Evolutionary conservation across 2,888 invertebrate species (phyloP), one percentile per base, ranked within the genome.

Genomic region (Drosophila quasianomalipes): DNA sequence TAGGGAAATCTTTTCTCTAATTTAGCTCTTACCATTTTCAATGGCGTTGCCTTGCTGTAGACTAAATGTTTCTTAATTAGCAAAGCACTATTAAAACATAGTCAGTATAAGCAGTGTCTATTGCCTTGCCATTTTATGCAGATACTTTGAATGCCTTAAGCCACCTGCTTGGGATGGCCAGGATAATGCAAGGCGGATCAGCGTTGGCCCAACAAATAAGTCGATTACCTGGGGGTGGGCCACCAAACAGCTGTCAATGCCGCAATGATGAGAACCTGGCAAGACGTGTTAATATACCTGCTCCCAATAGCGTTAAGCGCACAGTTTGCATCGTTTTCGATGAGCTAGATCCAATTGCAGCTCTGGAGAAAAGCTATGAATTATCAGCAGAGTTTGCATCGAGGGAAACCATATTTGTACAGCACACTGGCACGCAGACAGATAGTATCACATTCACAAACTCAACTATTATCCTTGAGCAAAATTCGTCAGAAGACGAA

Each of bases 1-100:
- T 1, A 26, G 12, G 9, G 26, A 31, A 3, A 5, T 26, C 19
- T 28, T 33, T n/a, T n/a, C 19, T 3, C 0, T 5, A 14, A 14
- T 1, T 2, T 22, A n/a, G 0, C 10, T 74, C 86, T 83, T 52
- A 85, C 87, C 87, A 89, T 89, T 2, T 68, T 73, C 52, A 30
- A 41, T 51, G 26, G 30, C 59, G 61, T 14, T 70, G 52, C 73
- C 77, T 51, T 76, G 73, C 79, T 64, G 57, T 57, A 30, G 70
- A 85, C 88, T 85, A 62, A 75, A 33, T 60, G 6, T 7, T 3
- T 28, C 14, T 14, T 37, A 39, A 67, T 44, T 70, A 31, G 31
- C 51, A 3, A 3, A 30, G 9, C 19, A 28, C 70, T 82, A 79
- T 60, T 89, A 73, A 82, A 89, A 49, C n/a, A 41, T 14, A 19